Evolutionary conservation across 2,113 vertebrate genomes (phyloP).

Genomic region (Microtus montanus): DNA sequence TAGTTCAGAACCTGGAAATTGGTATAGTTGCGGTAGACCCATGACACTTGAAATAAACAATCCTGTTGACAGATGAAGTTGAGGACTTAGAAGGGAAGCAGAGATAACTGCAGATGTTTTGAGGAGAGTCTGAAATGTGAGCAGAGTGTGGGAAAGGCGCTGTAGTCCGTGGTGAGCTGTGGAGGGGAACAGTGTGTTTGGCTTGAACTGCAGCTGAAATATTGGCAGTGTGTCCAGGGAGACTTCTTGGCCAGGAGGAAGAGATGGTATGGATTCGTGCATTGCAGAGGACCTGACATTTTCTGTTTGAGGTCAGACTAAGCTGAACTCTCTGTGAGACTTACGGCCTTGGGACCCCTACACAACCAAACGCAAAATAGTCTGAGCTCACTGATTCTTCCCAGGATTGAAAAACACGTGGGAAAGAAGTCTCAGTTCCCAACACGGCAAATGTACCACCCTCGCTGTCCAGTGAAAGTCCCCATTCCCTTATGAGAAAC

Average conservation of each 20-base stretch:
- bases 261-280: neutral
- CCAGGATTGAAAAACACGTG: neutral
- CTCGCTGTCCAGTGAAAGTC: neutral
- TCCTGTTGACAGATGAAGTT: neutral
- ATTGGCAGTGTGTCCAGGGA: neutral
- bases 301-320: neutral
- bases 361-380: neutral
- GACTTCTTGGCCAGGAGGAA: neutral
- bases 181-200: neutral
- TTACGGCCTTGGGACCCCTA: too few species aligned
- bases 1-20: conserved; percentile 6
- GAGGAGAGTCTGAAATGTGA: neutral
- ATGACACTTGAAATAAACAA: neutral
- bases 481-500: neutral
- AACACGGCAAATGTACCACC: neutral
- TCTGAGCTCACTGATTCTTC: neutral
- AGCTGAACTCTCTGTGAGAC: neutral
- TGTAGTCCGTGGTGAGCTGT: neutral
- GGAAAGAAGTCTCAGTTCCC: neutral
- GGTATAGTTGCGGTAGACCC: neutral
- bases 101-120: neutral
- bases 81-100: neutral
- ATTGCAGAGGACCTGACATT: neutral
- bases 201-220: neutral
- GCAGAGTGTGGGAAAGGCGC: neutral